Conservation (phyloP, 2,797 vertebrate species). For the Discoglossus pictus region DNA sequence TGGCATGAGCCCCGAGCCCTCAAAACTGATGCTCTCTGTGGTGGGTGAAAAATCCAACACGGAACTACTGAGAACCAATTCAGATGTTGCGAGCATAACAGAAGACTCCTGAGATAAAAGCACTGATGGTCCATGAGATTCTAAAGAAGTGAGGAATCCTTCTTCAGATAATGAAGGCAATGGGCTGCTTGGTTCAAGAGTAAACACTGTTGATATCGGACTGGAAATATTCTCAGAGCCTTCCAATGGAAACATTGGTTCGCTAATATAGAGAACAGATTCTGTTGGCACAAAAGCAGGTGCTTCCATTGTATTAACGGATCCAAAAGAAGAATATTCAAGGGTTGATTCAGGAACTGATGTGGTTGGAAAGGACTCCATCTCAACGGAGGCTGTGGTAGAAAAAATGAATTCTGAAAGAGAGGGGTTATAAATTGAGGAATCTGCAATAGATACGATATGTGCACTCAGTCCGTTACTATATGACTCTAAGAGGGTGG, state of each 20-base stretch:
- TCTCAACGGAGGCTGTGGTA: slow-evolving; percentile 67
- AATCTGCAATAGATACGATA: slow-evolving; percentile 60
- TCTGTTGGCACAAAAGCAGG: slow-evolving; percentile 52
- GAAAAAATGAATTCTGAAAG: slow-evolving; percentile 62
- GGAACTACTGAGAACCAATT: slow-evolving; percentile 40
- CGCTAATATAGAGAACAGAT: slow-evolving; percentile 46
- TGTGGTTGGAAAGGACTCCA: slow-evolving; percentile 67
- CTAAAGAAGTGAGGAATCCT: not conserved
- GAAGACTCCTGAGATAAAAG: slow-evolving; percentile 54
- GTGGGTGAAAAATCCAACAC: slow-evolving; percentile 38
- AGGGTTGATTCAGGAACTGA: slow-evolving; percentile 21
- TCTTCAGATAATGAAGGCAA: not conserved
- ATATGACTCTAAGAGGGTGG: slow-evolving; percentile 54
- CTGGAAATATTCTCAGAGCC: slow-evolving; percentile 30
- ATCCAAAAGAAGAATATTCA: not conserved
- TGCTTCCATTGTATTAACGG: slow-evolving; percentile 11
- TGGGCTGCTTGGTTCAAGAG: slow-evolving; percentile 52
- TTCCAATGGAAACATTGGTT: not conserved
- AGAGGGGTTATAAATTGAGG: slow-evolving; percentile 56
- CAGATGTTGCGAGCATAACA: slow-evolving; percentile 31
- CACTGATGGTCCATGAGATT: slow-evolving; percentile 41
- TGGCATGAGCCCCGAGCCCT: slow-evolving; percentile 48
- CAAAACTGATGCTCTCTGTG: not conserved
- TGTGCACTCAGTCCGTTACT: slow-evolving; percentile 43
- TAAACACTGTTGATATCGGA: slow-evolving; percentile 50